Evolutionary conservation across 2,113 vertebrate genomes (phyloP), one percentile per base, ranked within the genome.

Genomic region (Orthochromis malagaraziensis): DNA sequence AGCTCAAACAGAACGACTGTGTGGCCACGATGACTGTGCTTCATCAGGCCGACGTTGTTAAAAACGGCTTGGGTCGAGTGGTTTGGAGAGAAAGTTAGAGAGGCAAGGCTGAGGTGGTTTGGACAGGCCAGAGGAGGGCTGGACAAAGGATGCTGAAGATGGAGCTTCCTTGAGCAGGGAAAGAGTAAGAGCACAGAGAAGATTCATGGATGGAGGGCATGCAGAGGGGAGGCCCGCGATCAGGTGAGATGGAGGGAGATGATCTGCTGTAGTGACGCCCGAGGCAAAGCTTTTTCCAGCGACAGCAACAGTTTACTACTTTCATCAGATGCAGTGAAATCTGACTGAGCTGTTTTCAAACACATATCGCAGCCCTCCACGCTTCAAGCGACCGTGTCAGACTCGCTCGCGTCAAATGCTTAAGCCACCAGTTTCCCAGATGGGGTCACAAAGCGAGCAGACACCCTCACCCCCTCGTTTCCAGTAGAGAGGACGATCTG

Each of bases 351-450:
- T n/a, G 31, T 35, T 63, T 63, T 35, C 58, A 63, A n/a, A 35
- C 58, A 1, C 5, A 19, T 33, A 63, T 35, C 9, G 2, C 29
- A 63, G 58, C 29, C 58, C 2, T 1, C 58, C 14, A 35, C 29
- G 0, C 0, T 33, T 63, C 29, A 0, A 19, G 9, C 7, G 54
- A 57, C 12, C 2, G 54, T 8, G 54, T 57, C 58, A 63, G 31
- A 11, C 16, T 60, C 16, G 0, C 29, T 60, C 29, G 2, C 57
- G 19, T 63, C 58, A 35, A 63, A 63, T 19, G 16, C 31, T 63
- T 35, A 19, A 63, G 24, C 58, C 58, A 35, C 29, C 58, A 63
- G 58, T 63, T 21, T 54, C 19, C 51, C n/a, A 6, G n/a, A 5
- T 21, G n/a, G n/a, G 17, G 19, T 54, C 53, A 6, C 53, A 24